Evolutionary conservation across 2,888 invertebrate genomes (phyloP).

Genomic region (Platycheirus albimanus): DNA sequence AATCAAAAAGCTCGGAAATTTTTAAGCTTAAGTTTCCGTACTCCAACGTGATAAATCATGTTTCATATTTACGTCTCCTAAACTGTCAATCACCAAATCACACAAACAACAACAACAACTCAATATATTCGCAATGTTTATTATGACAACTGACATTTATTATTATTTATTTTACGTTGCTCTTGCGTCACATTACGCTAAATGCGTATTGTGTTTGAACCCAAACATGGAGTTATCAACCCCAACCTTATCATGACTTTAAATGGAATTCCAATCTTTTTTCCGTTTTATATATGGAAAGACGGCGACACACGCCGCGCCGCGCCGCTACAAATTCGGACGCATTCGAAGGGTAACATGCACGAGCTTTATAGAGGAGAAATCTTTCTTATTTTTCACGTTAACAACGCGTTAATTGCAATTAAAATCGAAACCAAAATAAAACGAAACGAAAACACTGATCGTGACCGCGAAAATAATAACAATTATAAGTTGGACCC

Average conservation of each 20-base stretch:
- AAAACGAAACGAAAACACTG: slow-evolving; percentile 33
- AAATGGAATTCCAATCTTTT: slow-evolving; percentile 33
- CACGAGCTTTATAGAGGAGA: slow-evolving; percentile 35
- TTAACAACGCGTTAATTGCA: slow-evolving; percentile 39
- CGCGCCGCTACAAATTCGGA: background rate
- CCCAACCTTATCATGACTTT: slow-evolving; percentile 35
- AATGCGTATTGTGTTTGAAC: slow-evolving; percentile 14
- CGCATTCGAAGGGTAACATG: slow-evolving; percentile 21
- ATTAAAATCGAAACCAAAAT: background rate
- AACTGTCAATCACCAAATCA: slow-evolving; percentile 1
- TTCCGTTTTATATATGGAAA: background rate
- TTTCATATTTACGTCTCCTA: slow-evolving; percentile 1
- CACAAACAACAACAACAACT: slow-evolving; percentile 19
- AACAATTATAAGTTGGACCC: slow-evolving; percentile 36
- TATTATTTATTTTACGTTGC: background rate
- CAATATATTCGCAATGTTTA: background rate
- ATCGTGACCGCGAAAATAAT: slow-evolving; percentile 65
- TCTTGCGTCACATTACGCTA: slow-evolving; percentile 35
- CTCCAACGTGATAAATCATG: no score
- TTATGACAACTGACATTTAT: slow-evolving; percentile 45
- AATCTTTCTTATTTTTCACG: slow-evolving; percentile 35
- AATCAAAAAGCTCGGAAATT: no score
- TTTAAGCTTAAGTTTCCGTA: no score
- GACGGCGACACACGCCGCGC: slow-evolving; percentile 4
- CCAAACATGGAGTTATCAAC: slow-evolving; percentile 52